Evolutionary conservation across 2,888 invertebrate species (phyloP).

Genomic region (Arrhopalites spinosus): DNA sequence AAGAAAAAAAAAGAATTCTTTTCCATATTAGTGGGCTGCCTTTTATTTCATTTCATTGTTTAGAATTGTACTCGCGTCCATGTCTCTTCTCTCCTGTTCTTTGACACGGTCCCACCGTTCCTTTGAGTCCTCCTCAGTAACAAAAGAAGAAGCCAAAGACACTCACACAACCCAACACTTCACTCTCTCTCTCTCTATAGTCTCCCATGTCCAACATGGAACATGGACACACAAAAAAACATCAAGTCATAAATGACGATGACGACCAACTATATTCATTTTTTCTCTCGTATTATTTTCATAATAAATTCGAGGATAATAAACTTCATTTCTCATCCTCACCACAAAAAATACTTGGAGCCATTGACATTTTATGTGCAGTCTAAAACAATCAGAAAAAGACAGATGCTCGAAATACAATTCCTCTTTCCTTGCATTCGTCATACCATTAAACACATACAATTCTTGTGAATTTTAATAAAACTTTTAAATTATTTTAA

Average conservation of each 20-base stretch:
- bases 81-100: not conserved
- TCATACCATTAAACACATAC: too few species aligned
- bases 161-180: not conserved
- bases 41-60: not conserved
- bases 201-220: not conserved
- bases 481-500: too few species aligned
- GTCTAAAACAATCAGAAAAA: not conserved
- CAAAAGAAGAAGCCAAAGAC: not conserved
- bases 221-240: not conserved
- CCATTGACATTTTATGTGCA: not conserved
- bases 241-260: not conserved
- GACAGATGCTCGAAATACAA: not conserved
- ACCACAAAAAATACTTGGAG: not conserved
- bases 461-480: too few species aligned
- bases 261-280: not conserved
- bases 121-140: not conserved
- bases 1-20: slow-evolving; percentile 1
- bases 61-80: not conserved
- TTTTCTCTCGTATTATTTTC: not conserved
- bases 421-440: too few species aligned
- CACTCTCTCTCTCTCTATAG: too few species aligned
- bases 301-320: not conserved
- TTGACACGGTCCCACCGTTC: not conserved
- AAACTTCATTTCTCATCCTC: slow-evolving; percentile 4
- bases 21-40: not conserved